A percentile compares a stretch with the other conserved stretches of the same genome.
These are phyloP conservation scores for Chroicocephalus ridibundus DNA, from an alignment of 2,113 vertebrate species.

Conservation along the genomic window DNA sequence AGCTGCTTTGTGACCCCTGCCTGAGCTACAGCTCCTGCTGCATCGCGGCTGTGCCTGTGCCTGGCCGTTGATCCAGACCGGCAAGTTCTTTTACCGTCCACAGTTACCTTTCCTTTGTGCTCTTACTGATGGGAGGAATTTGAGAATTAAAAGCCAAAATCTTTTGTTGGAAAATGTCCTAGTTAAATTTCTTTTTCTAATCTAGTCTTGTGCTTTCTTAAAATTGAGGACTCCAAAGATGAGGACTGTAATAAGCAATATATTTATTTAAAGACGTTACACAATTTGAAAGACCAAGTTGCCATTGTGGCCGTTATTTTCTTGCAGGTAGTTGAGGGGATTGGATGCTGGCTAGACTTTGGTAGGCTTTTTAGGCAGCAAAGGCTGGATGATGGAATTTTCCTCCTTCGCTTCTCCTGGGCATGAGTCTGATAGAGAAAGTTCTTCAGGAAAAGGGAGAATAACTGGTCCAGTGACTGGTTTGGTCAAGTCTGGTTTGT, in stretches of 20 bases:
- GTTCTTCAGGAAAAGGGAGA: conserved; percentile 59
- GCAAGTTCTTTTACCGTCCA: neutral
- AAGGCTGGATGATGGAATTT: neutral
- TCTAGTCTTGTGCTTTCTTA: neutral
- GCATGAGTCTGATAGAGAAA: conserved; percentile 32
- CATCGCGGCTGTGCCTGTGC: accelerated
- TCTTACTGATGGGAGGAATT: neutral
- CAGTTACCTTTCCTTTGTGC: neutral
- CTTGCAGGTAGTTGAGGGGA: neutral
- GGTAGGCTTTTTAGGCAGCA: neutral
- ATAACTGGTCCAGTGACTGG: neutral
- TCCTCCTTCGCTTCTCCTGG: neutral
- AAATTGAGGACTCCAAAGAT: neutral
- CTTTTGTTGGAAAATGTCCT: neutral
- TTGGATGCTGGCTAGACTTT: neutral
- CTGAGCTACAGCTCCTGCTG: neutral
- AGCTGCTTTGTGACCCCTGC: neutral
- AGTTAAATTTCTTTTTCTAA: neutral
- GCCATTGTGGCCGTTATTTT: neutral
- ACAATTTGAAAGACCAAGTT: neutral
- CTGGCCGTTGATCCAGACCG: neutral
- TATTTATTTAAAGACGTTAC: neutral
- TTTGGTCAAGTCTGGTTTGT: neutral
- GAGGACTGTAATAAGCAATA: neutral
- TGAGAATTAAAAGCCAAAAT: neutral